phyloP scores from a whole-genome alignment of 2,113 vertebrate species.

The Podiceps cristatus region DNA sequence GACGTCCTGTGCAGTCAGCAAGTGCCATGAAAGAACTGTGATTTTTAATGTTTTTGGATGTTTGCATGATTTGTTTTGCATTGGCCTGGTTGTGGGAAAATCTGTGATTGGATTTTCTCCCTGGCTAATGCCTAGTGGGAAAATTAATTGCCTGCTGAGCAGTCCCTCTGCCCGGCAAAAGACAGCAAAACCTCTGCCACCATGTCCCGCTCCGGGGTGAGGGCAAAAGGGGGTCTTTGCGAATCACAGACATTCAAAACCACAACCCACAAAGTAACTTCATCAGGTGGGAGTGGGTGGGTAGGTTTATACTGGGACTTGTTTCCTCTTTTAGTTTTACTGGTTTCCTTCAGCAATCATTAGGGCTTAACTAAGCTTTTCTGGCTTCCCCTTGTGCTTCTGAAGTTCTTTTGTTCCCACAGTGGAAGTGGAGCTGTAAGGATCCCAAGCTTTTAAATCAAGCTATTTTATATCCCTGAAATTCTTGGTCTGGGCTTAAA shows the following conservation, averaged over 20 bases:
- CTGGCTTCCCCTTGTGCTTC: slow-evolving; percentile 30
- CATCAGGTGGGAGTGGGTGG: not conserved
- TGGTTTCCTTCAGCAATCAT: slow-evolving; percentile 58
- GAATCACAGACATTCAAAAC: not conserved
- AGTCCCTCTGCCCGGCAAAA: not conserved
- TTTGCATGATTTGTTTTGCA: not conserved
- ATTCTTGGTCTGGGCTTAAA: not conserved
- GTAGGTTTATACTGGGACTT: not conserved
- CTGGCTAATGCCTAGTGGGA: not conserved
- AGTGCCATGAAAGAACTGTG: not conserved
- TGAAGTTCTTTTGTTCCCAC: slow-evolving; percentile 21
- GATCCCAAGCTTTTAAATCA: not conserved
- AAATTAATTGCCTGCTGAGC: slow-evolving; percentile 24
- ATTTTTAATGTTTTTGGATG: not conserved
- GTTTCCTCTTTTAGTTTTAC: slow-evolving; percentile 62
- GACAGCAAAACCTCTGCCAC: not conserved
- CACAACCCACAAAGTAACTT: slow-evolving; percentile 37
- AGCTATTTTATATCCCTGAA: not conserved
- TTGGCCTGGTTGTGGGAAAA: not conserved
- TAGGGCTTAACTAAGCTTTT: slow-evolving; percentile 59
- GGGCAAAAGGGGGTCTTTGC: not conserved
- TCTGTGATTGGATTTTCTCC: not conserved
- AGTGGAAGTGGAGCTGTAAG: not conserved
- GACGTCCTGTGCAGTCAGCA: not conserved
- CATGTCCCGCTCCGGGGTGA: not conserved